Percentiles rank a stretch among this genome's conserved stretches.
phyloP scores from a whole-genome alignment of 2,113 vertebrate species.

The Oceanites oceanicus region DNA sequence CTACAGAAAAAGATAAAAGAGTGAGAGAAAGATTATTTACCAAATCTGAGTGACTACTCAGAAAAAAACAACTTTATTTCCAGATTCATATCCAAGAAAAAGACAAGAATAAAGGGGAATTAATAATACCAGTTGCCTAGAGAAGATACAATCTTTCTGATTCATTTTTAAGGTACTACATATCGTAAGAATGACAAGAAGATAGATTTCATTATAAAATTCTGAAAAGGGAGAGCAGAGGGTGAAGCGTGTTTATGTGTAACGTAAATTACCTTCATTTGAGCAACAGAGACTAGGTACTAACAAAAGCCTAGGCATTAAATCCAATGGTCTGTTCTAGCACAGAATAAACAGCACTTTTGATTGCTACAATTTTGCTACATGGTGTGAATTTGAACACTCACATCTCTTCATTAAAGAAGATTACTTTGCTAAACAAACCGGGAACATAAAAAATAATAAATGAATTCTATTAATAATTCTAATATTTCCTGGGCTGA shows the following conservation, averaged over 20 bases:
- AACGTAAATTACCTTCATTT: background rate
- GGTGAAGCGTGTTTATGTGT: background rate
- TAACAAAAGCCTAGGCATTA: background rate
- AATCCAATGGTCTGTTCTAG: background rate
- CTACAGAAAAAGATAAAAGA: conserved; percentile 59
- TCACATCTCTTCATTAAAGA: background rate
- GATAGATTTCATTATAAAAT: background rate
- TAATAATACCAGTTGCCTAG: background rate
- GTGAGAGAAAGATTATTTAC: background rate
- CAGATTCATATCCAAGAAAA: background rate
- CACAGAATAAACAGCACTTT: background rate
- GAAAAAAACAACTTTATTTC: background rate
- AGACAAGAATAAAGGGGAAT: background rate
- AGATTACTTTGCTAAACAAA: background rate
- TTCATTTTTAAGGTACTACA: background rate
- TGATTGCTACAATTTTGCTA: background rate
- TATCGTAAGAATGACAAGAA: background rate
- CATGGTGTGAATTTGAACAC: background rate
- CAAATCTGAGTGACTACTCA: background rate
- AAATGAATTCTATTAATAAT: background rate
- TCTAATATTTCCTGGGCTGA: background rate
- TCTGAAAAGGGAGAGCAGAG: background rate
- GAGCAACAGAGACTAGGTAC: background rate
- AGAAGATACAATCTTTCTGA: background rate
- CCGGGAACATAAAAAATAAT: accelerated